phyloP scores from a whole-genome alignment of 92 coral and sea anemone species.

The Siderastrea siderea region DNA sequence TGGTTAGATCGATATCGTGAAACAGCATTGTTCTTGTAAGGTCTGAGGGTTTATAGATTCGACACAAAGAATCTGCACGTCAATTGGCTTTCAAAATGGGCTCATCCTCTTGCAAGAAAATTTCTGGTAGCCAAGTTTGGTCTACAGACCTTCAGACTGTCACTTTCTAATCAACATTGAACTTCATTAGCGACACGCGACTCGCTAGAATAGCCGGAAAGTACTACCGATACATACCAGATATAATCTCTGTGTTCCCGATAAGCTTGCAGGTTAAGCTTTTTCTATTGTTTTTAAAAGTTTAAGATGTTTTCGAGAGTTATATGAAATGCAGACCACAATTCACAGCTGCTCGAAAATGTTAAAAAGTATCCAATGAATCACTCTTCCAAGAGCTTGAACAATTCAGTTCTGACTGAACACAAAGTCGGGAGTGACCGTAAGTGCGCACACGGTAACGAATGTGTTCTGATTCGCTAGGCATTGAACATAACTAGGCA shows the following conservation, averaged over 20 bases:
- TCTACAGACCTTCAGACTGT: not conserved
- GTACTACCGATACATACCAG: not conserved
- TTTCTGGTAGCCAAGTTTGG: not conserved
- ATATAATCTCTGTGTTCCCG: not conserved
- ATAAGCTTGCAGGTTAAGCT: not conserved
- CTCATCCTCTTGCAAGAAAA: not conserved
- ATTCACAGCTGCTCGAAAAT: no score
- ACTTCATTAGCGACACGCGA: conserved; percentile 25
- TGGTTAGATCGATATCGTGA: conserved; percentile 31
- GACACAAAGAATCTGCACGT: not conserved
- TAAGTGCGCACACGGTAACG: no score
- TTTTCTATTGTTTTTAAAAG: no score
- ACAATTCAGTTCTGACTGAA: no score
- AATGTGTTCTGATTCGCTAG: no score
- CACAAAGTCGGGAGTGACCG: no score
- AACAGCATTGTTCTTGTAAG: not conserved
- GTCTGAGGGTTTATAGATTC: not conserved
- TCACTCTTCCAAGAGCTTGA: no score
- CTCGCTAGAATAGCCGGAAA: conserved; percentile 18
- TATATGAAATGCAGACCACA: no score
- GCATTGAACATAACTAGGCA: no score
- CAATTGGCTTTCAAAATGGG: conserved; percentile 10
- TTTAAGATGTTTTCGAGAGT: no score
- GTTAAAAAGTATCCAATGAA: no score
- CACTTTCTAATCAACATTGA: not conserved